A percentile compares a stretch with the other conserved stretches of the same genome.
Conservation (phyloP, 23 tunicate genomes). For the Aplidium turbinatum region DNA sequence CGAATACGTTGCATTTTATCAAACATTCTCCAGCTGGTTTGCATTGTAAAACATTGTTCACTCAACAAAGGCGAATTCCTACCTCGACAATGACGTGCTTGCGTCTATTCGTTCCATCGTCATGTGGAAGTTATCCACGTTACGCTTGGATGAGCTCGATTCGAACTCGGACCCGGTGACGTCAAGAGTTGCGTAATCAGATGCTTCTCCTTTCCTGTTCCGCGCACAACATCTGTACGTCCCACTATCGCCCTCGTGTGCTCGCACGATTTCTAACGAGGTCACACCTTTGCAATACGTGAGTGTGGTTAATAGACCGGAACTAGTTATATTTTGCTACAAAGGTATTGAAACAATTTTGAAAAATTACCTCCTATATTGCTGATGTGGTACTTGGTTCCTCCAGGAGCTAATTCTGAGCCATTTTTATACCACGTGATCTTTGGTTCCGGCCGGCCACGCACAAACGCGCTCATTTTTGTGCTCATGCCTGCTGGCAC, state of each 20-base stretch:
- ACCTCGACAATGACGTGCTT: conserved; percentile 45
- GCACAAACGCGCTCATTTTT: conserved; percentile 85
- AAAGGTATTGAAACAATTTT: background rate
- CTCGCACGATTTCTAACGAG: conserved; percentile 64
- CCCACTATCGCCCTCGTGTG: conserved; percentile 80
- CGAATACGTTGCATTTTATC: no score
- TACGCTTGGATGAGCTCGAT: conserved; percentile 67
- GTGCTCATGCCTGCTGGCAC: conserved; percentile 94
- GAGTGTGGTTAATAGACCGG: background rate
- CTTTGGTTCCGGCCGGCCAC: conserved; percentile 91
- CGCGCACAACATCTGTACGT: conserved; percentile 73
- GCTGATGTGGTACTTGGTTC: conserved; percentile 73
- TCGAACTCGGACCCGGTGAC: conserved; percentile 87
- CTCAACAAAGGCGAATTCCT: no score
- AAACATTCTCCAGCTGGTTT: no score
- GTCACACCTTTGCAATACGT: conserved; percentile 45
- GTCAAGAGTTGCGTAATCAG: conserved; percentile 93
- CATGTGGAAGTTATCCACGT: conserved; percentile 63
- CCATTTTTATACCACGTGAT: conserved; percentile 96
- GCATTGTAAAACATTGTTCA: no score
- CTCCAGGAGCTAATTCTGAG: conserved; percentile 65
- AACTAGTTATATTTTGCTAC: background rate
- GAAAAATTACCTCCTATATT: conserved; percentile 82
- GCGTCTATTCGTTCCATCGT: conserved; percentile 73
- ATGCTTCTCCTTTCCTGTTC: conserved; percentile 80